phyloP scores from a whole-genome alignment of 2,797 vertebrate species.

The Microtus obscurus region DNA sequence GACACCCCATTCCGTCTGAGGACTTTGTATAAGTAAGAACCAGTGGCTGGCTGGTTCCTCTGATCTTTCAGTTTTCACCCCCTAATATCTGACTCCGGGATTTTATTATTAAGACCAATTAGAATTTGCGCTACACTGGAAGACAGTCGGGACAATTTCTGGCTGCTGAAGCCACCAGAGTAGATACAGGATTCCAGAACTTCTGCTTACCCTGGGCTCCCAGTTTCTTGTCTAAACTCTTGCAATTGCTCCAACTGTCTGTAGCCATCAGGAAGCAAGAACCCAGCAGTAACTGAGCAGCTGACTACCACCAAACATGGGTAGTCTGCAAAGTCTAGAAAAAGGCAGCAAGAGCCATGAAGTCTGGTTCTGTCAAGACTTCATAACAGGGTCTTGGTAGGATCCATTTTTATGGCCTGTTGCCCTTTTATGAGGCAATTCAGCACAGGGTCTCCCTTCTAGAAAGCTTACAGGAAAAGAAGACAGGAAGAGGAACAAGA shows the following conservation, averaged over 20 bases:
- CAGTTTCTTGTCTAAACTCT: background rate
- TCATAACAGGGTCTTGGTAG: background rate
- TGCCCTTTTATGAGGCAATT: background rate
- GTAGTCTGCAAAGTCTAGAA: background rate
- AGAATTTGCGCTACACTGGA: too few relatives aligned
- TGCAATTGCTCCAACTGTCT: background rate
- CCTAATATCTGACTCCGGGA: too few relatives aligned
- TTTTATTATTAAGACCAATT: too few relatives aligned
- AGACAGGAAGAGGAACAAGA: background rate
- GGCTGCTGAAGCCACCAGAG: background rate
- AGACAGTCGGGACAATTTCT: background rate
- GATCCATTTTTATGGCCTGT: background rate
- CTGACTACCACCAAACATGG: background rate
- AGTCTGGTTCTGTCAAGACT: conserved; percentile 2
- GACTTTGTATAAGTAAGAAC: too few relatives aligned
- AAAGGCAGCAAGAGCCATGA: background rate
- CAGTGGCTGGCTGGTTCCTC: too few relatives aligned
- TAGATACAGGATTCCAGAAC: background rate
- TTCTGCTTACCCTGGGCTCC: background rate
- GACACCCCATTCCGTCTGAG: too few relatives aligned
- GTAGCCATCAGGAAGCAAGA: background rate
- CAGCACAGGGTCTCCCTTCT: background rate
- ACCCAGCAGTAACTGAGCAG: background rate
- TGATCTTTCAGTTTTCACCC: too few relatives aligned
- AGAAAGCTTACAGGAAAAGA: background rate